Percentiles rank a stretch among this genome's conserved stretches.
phyloP scores from a whole-genome alignment of 2,113 vertebrate species.

The Gracilinanus agilis region DNA sequence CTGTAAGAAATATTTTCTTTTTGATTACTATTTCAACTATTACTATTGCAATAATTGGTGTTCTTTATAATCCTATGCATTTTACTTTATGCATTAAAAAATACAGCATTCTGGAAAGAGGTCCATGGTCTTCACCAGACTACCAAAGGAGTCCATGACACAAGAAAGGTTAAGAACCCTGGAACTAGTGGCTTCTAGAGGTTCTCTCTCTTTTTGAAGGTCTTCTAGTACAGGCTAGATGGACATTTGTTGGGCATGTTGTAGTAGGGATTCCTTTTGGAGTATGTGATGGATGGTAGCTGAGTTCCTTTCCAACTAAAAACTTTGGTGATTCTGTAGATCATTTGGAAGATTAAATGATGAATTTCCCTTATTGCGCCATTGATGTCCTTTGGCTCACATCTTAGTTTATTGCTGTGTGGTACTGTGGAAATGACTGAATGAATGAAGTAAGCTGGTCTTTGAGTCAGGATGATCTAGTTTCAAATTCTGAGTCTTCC shows the following conservation, averaged over 20 bases:
- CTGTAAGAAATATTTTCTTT: not conserved
- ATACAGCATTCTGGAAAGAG: not conserved
- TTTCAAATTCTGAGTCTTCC: not conserved
- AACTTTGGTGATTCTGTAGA: not conserved
- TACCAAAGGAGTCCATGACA: not conserved
- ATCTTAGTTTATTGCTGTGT: not conserved
- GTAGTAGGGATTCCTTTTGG: not conserved
- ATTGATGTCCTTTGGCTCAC: not conserved
- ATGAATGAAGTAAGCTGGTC: not conserved
- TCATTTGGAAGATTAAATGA: not conserved
- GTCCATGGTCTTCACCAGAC: not conserved
- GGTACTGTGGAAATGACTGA: too few relatives aligned
- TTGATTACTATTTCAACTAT: not conserved
- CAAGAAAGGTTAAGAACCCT: not conserved
- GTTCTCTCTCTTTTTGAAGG: not conserved
- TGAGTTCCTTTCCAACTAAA: not conserved
- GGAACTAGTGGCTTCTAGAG: not conserved
- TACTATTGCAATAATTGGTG: not conserved
- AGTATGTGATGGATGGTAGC: not conserved
- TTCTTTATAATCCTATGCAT: not conserved
- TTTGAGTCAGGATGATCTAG: not conserved
- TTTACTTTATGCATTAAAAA: not conserved
- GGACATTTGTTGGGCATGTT: not conserved
- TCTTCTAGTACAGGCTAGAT: too few relatives aligned
- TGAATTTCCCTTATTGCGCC: not conserved